Base-by-base conservation (phyloP, 2,113 vertebrate species). In the Seriola dumerili region DNA sequence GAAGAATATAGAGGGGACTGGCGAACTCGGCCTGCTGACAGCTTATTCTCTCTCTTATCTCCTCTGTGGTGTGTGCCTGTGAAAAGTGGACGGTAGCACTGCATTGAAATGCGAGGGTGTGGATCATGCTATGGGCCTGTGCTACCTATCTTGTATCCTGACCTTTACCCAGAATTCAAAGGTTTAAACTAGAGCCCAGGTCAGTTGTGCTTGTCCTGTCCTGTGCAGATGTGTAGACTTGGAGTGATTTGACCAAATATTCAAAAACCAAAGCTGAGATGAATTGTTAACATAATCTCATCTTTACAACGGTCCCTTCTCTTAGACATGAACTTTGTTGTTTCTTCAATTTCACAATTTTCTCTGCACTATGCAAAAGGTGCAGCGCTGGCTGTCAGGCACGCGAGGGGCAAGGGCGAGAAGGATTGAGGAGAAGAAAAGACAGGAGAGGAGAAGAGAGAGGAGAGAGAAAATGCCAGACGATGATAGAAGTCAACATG, bases 1-100 rank as follows among this genome's bases (percentile, higher is more conserved):
- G 95, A 96, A 81, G 93, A 93, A 94, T 89, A 95, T 90, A 91
- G 91, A 91, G 90, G 92, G 91, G 73, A 86, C 83, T 66, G 70
- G 69, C 55, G 62, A 92, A 92, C 91, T 68, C 85, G 78, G 88
- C 67, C 86, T 8, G 4, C 93, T 93, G 92, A 93, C 85, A 91
- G 86, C 91, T 93, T 91, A 92, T 93, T 94, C 92, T 90, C 91
- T 85, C 86, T 85, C 89, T 93, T 94, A 92, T 94, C 91, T 85
- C 89, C 81, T 76, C 90, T 85, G 80, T 12, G 14, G 32, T 82
- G 89, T 78, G 85, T 38, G 72, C 1, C 87, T 83, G 89, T 91
- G 90, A 92, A 92, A 93, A 94, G 90, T 89, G 89, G 87, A 88
- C 48, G 54, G 76, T 68, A n/a, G 76, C 78, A 61, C 83, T 73